Base-by-base conservation (phyloP, 2,888 invertebrate species). In the Eilema depressum region DNA sequence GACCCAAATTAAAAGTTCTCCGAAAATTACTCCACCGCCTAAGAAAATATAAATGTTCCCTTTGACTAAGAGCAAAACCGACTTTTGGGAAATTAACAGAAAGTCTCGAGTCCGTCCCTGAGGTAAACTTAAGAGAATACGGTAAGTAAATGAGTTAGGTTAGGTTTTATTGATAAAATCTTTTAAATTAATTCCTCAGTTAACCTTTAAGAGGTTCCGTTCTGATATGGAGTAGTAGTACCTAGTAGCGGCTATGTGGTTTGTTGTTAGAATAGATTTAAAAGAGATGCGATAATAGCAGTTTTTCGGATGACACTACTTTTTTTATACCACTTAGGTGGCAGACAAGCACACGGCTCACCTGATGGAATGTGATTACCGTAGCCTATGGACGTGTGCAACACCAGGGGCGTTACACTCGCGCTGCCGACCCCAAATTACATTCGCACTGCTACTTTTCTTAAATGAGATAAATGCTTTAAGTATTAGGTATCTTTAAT, bases 21-120 rank as follows among this genome's bases (percentile, higher is more conserved):
- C 53, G 69, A 76, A 79, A 78, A 75, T 78, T 74, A 68, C 62
- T 74, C 75, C 14, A 62, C 66, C 62, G 33, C 26, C 25, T 53
- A 61, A 68, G 67, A 68, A 71, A 75, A 81, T 75, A 47, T 73
- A 77, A 78, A 75, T 66, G 67, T 61, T 74, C 71, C 71, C 70
- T 80, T 75, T 74, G 53, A 74, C 67, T 74, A 56, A 70, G 76
- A 76, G 75, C 60, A 73, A 79, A 80, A 77, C 75, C 76, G 80
- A 73, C 87, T 79, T 77, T 77, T 77, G 86, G 84, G 86, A 86
- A 86, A 86, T 86, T 86, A 82, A 70, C 68, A 74, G 66, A 78
- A 78, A 80, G 76, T 66, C 66, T 71, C 64, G 59, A 65, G 61
- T 60, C 33, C 60, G 76, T 81, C 80, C 79, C 80, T 53, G n/a